Conservation (phyloP, 2,888 invertebrate species). For the Sicus ferrugineus region DNA sequence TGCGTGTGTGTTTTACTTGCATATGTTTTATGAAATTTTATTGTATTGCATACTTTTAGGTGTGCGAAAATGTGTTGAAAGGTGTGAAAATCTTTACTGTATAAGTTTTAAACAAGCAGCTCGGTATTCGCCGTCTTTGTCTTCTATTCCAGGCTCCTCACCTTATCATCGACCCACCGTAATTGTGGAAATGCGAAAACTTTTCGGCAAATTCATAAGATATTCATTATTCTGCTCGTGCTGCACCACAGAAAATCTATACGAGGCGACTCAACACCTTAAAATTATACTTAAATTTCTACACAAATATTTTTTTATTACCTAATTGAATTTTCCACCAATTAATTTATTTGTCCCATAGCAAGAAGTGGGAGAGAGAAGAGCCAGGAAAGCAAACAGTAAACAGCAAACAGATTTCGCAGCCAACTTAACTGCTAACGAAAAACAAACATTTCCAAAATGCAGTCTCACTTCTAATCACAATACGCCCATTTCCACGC, state of each 20-base stretch:
- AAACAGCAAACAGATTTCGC: conserved; percentile 6
- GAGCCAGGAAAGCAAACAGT: background rate
- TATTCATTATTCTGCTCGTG: conserved; percentile 11
- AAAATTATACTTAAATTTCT: no score
- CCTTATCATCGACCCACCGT: no score
- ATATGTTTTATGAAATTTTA: conserved; percentile 57
- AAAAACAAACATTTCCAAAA: conserved; percentile 35
- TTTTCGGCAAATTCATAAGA: conserved; percentile 49
- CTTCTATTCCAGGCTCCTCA: no score
- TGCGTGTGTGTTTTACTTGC: conserved; percentile 48
- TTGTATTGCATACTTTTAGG: conserved; percentile 55
- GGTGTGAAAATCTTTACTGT: conserved; percentile 62
- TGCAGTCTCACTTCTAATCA: background rate
- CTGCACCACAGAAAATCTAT: no score
- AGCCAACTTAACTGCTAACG: conserved; percentile 16
- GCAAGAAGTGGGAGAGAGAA: background rate
- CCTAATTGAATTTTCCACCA: conserved; percentile 37
- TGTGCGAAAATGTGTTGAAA: conserved; percentile 54
- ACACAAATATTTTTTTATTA: no score
- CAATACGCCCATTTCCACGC: background rate
- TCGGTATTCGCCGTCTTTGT: conserved; percentile 58
- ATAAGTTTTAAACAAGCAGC: no score
- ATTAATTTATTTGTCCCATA: conserved; percentile 31
- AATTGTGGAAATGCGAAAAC: conserved; percentile 48
- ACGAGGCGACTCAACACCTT: no score